Evolutionary conservation across 2,113 vertebrate species (phyloP), one percentile per base, ranked within the genome.

Genomic region (Catharus fuscescens): DNA sequence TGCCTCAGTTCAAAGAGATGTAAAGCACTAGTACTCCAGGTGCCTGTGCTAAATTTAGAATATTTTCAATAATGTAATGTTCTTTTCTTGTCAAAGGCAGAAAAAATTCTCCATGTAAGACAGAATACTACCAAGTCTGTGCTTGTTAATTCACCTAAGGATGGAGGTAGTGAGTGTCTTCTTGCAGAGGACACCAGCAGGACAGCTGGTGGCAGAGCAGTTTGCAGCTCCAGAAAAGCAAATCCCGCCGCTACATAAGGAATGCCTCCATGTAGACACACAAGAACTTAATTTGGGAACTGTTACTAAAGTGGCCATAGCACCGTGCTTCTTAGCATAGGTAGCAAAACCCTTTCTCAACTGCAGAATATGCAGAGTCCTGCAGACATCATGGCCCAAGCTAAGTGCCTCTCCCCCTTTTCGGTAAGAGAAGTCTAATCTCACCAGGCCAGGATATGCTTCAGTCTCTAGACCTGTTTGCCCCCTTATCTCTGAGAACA

Each of bases 31-130:
- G 19, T 48, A 64, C 26, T 69, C 34, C 48, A 53, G 84, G 80
- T 79, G 15, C 48, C 48, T 69, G 40, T 48, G 74, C 65, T 92
- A 92, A 86, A 92, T 86, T 92, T 89, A 64, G 86, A 56, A 10
- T 12, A 48, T 76, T 85, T 61, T 89, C 23, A 52, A 74, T 65
- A 74, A 67, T 48, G 16, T 26, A 60, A 10, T 38, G 40, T 24
- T 0, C 0, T 65, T 90, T 32, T 44, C 67, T 80, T 87, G 31
- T 64, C 21, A 80, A 89, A 87, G 45, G 23, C 64, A 91, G 60
- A 3, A 79, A 64, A 45, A 76, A n/a, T 32, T 59, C 13, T 25
- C 7, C 5, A 3, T 29, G 16, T 57, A 57, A 87, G 79, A 36
- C 25, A 67, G 36, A 85, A 61, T 47, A 40, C 45, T 79, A 38